Base-by-base conservation (phyloP, 2,888 invertebrate genomes). In the Trachelus tabidus region DNA sequence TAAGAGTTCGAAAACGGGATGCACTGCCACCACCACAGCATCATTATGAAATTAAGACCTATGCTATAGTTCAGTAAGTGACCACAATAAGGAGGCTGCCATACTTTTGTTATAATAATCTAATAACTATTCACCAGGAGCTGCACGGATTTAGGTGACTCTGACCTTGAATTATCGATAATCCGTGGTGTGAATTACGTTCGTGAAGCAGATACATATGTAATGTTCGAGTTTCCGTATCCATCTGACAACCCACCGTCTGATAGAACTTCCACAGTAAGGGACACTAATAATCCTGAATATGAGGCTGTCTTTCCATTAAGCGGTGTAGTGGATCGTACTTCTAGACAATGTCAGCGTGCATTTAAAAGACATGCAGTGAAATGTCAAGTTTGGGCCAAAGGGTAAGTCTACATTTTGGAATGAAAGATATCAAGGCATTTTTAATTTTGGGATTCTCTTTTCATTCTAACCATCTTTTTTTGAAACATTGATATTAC, bases 111-210 rank as follows among this genome's bases (percentile, higher is more conserved):
- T 23, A 23, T 1, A 56, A 23, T 56, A 56, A 56, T 9, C 23
- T 23, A 56, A 56, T 56, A 23, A 56, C 56, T 56, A 23, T 56
- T 56, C 85, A 84, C 40, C n/a, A 94, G 94, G 85, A 94, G 97
- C 92, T 97, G 97, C 90, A 97, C 98, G n/a, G 98, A 99, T 89
- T 93, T 99, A 81, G 96, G 95, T 73, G 98, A 98, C 90, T 96
- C 96, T 92, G 98, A 98, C 88, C 92, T 98, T 85, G 98, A 98
- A 92, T 92, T 99, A 84, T 94, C 94, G 34, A 94, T 98, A 81
- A 94, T 98, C 1, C 94, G 97, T 85, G 98, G 98, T 75, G 95
- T 98, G 80, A 97, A 97, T 85, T 98, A 96, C 92, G 95, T 97
- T 0, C 96, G 96, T 89, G 98, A 98, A 80, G 94, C 98, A 37